phyloP scores from a whole-genome alignment of 2,888 invertebrate genomes.

The Ormia ochracea region DNA sequence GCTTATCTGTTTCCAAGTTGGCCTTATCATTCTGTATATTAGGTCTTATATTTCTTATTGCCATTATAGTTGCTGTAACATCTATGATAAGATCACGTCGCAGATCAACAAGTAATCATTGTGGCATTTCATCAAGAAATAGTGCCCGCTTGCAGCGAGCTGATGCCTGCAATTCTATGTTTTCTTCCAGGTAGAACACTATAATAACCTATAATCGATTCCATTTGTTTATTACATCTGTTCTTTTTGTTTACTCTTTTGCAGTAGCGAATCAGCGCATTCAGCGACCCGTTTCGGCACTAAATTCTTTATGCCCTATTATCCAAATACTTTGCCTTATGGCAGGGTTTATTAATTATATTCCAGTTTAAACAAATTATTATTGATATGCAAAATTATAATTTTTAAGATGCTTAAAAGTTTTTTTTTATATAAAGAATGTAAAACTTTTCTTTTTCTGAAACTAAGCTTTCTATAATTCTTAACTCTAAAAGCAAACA shows the following conservation, averaged over 20 bases:
- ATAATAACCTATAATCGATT: neutral
- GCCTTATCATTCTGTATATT: slow-evolving; percentile 85
- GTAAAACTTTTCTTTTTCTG: neutral
- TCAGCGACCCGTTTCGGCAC: slow-evolving; percentile 75
- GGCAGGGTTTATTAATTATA: slow-evolving; percentile 74
- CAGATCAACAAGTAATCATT: slow-evolving; percentile 63
- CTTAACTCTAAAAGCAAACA: neutral
- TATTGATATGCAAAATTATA: neutral
- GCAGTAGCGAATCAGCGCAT: slow-evolving; percentile 75
- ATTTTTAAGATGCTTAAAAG: neutral
- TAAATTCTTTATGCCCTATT: slow-evolving; percentile 75
- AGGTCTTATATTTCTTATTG: slow-evolving; percentile 84
- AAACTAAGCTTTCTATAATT: neutral
- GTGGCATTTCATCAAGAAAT: slow-evolving; percentile 64
- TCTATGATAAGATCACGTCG: slow-evolving; percentile 81
- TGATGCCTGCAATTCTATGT: slow-evolving; percentile 74
- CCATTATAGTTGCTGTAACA: slow-evolving; percentile 83
- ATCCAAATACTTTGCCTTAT: slow-evolving; percentile 74
- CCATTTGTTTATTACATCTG: neutral
- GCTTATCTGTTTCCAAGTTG: slow-evolving; percentile 86
- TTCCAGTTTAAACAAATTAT: neutral
- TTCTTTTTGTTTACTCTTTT: slow-evolving; percentile 42
- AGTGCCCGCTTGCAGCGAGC: slow-evolving; percentile 69
- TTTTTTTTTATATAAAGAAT: neutral
- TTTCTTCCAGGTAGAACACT: slow-evolving; percentile 70